Percentiles rank a stretch among this genome's conserved stretches.
Conservation (phyloP, 2,797 vertebrate species). For the Smutsia gigantea region DNA sequence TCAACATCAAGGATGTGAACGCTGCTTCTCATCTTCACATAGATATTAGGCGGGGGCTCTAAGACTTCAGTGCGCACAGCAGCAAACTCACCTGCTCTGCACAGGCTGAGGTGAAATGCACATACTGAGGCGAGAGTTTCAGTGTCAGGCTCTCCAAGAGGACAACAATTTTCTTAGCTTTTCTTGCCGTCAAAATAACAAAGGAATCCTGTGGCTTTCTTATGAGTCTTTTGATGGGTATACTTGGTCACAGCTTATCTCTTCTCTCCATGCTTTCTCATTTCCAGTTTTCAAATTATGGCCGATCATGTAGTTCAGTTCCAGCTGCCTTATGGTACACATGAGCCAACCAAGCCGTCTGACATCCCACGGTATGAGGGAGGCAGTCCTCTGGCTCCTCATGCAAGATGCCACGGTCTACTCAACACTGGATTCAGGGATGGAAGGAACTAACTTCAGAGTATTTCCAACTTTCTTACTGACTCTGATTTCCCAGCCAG, state of each 20-base stretch:
- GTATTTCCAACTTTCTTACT: neutral
- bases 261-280: neutral
- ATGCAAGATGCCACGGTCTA: fast-evolving
- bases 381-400: neutral
- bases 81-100: neutral
- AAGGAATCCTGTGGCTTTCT: neutral
- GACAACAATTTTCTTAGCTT: neutral
- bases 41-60: neutral
- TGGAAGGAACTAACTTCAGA: neutral
- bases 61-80: neutral
- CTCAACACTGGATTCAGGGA: neutral
- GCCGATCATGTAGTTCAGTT: neutral
- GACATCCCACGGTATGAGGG: fast-evolving
- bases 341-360: neutral
- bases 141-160: neutral
- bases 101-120: neutral
- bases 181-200: conserved; percentile 21
- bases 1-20: conserved; percentile 1
- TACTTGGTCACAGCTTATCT: neutral
- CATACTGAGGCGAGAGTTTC: neutral
- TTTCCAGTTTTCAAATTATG: conserved; percentile 4
- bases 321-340: neutral
- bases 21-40: neutral
- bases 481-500: neutral
- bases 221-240: neutral